Base-by-base conservation (phyloP, 92 coral and sea anemone species). In the Palythoa caribaeorum region DNA sequence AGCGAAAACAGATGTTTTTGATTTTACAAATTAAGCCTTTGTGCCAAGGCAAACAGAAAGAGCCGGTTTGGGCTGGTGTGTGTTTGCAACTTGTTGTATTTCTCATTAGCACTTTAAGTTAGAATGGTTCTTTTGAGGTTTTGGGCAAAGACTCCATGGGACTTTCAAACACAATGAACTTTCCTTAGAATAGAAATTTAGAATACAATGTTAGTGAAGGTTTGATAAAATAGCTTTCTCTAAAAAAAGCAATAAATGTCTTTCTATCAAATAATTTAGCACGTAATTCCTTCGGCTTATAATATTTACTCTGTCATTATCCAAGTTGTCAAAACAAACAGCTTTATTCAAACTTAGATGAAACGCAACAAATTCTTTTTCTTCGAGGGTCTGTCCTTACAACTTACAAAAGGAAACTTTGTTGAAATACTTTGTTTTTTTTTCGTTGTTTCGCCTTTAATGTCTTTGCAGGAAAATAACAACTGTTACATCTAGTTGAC, bases 291-390 rank as follows among this genome's bases (percentile, higher is more conserved):
- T 77, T 66, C 66, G 44, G 62, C 75, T 79, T 89, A 87, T 85
- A 80, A 76, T 88, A 86, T 91, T 89, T 85, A 93, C 87, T 44
- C 90, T 78, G 89, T 88, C 57, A 92, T 87, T 89, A 87, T 79
- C 76, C 52, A 89, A 89, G 88, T 77, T 92, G 91, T 89, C 84
- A 91, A 84, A 91, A 87, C 89, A 84, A 88, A 77, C 50, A 76
- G 19, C 53, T 11, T 57, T 48, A 74, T 48, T 16, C 68, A 65
- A n/a, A 65, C 6, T 17, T 36, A 21, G 12, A 11, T 47, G 9
- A 48, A 81, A 68, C 76, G 75, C 38, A 54, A 39, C 57, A 63
- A 81, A 44, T 3, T n/a, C 44, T 50, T 68, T 50, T 48, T 53
- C 44, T 20, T 39, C 55, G 73, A 28, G 40, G 6, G 63, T 66